phyloP scores from a whole-genome alignment of 2,797 vertebrate species.

The Todus mexicanus region DNA sequence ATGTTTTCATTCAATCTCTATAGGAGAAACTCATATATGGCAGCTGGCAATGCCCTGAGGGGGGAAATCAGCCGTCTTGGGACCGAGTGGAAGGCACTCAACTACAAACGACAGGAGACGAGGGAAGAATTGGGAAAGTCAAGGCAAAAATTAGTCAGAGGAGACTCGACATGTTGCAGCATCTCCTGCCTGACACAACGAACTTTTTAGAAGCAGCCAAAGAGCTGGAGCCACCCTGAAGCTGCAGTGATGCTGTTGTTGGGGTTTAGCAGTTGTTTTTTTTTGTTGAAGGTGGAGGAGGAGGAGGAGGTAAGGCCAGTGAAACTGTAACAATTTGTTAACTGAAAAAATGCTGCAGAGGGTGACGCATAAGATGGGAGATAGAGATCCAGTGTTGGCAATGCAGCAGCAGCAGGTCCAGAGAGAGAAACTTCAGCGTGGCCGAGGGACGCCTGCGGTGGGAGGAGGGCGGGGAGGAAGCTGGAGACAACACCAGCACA shows the following conservation, averaged over 20 bases:
- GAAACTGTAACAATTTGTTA: constrained; percentile 44
- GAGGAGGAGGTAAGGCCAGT: not conserved
- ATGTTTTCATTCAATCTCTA: constrained; percentile 63
- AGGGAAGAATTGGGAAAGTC: constrained; percentile 23
- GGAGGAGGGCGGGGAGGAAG: not conserved
- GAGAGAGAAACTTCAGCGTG: not conserved
- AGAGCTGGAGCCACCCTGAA: not conserved
- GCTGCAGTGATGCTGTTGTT: not conserved
- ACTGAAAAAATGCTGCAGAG: not conserved
- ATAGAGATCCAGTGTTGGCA: not conserved
- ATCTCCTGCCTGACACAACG: not conserved
- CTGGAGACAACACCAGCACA: not conserved
- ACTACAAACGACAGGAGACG: not conserved
- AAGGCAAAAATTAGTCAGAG: constrained; percentile 20
- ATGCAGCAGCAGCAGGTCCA: not conserved
- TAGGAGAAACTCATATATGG: constrained; percentile 58
- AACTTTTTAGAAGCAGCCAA: not conserved
- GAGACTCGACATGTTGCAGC: not conserved
- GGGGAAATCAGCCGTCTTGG: constrained; percentile 38
- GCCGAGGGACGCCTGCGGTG: no score
- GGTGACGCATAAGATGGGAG: not conserved
- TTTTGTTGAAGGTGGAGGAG: not conserved
- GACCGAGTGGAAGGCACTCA: constrained; percentile 24
- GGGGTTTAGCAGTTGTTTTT: not conserved
- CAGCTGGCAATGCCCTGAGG: constrained; percentile 41